These are phyloP conservation scores for Rafetus swinhoei DNA, from an alignment of 2,113 vertebrate species.

Conservation along the genomic window DNA sequence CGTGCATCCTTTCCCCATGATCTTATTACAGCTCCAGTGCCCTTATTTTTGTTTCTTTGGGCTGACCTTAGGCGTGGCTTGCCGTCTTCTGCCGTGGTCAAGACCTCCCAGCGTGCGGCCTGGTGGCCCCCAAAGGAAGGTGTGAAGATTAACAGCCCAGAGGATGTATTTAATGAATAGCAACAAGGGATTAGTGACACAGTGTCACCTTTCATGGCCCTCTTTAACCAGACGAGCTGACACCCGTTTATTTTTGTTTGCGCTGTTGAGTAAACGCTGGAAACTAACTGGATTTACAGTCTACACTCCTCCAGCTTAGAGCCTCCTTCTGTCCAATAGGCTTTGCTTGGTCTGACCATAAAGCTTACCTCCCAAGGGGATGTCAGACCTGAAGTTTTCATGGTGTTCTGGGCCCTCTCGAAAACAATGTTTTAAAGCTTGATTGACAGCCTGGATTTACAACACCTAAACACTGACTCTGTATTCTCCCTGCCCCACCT, in stretches of 20 bases:
- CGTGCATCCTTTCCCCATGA: slow-evolving; percentile 64
- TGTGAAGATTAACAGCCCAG: slow-evolving; percentile 79
- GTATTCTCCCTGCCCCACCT: fast-evolving
- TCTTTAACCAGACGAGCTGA: slow-evolving; percentile 70
- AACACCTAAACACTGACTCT: background rate
- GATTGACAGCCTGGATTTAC: background rate
- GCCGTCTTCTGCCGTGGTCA: slow-evolving; percentile 78
- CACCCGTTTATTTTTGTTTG: slow-evolving; percentile 82
- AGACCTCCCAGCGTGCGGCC: slow-evolving; percentile 76
- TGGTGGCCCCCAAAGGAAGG: slow-evolving; percentile 75
- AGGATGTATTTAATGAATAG: slow-evolving; percentile 81
- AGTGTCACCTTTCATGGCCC: slow-evolving; percentile 75
- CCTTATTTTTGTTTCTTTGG: slow-evolving; percentile 61
- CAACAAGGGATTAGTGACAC: slow-evolving; percentile 79
- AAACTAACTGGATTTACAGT: slow-evolving; percentile 72
- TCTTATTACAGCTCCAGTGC: slow-evolving; percentile 62
- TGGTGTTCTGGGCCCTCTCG: background rate
- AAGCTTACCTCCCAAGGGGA: background rate
- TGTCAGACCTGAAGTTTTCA: background rate
- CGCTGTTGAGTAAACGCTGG: slow-evolving; percentile 78
- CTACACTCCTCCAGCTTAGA: slow-evolving; percentile 40
- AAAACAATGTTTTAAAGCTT: background rate
- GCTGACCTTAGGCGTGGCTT: slow-evolving; percentile 69
- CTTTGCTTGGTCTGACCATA: background rate
- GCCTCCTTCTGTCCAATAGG: slow-evolving; percentile 44